These are phyloP conservation scores for Aporrectodea caliginosa DNA, from an alignment of 1,140 invertebrate genomes.

Conservation along the genomic window DNA sequence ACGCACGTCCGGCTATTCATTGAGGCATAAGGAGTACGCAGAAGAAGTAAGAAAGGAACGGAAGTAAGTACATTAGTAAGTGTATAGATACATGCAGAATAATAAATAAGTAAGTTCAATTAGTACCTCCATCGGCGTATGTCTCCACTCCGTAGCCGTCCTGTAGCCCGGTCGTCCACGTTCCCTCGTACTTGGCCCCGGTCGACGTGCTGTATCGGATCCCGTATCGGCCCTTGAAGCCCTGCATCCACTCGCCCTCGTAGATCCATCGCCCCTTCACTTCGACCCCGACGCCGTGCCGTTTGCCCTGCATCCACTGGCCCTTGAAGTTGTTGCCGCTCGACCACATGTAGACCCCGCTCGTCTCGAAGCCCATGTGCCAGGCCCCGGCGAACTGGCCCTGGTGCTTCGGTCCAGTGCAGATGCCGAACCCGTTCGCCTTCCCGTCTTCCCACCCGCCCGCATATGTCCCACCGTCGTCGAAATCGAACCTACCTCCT, in stretches of 20 bases:
- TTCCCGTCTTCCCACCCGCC: slow-evolving; percentile 97
- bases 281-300: slow-evolving; percentile 95
- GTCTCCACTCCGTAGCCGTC: slow-evolving; percentile 99
- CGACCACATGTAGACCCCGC: slow-evolving; percentile 96
- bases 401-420: slow-evolving; percentile 67
- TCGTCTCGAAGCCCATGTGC: slow-evolving; percentile 99
- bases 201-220: slow-evolving; percentile 90
- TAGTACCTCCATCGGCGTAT: slow-evolving; percentile 98
- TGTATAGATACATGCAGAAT: too few species aligned
- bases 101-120: too few species aligned
- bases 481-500: slow-evolving; percentile 98
- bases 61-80: too few species aligned
- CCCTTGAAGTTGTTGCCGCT: slow-evolving; percentile 96
- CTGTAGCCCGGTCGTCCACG: slow-evolving; percentile 97
- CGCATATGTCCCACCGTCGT: slow-evolving; percentile 98
- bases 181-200: slow-evolving; percentile 97
- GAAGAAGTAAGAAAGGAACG: too few species aligned
- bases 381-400: slow-evolving; percentile 98
- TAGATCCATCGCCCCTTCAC: slow-evolving; percentile 96
- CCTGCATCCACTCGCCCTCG: slow-evolving; percentile 98
- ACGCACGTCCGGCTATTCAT: too few species aligned
- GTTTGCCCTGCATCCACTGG: slow-evolving; percentile 98
- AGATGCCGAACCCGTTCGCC: slow-evolving; percentile 57
- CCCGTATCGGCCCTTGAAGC: slow-evolving; percentile 98
- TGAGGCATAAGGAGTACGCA: too few species aligned